Base-by-base conservation (phyloP, 2,797 vertebrate species). In the Okamejei kenojei region DNA sequence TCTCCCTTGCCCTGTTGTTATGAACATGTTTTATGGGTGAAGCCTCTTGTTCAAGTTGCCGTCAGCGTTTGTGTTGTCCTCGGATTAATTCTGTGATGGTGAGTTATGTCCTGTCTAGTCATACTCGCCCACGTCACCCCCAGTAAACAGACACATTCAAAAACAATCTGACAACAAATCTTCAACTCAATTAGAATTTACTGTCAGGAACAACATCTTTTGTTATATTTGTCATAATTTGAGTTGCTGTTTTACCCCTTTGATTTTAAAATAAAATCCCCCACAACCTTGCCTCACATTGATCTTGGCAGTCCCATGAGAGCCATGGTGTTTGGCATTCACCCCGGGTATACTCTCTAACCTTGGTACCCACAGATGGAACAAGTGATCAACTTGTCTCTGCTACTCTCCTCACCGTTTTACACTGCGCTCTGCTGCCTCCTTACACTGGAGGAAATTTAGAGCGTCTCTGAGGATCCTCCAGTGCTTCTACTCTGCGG, bases 91-190 rank as follows among this genome's bases (percentile, higher is more conserved):
- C n/a, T 35, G 23, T 45, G 54, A 45, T 54, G 29, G 45, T 82
- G 54, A 82, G 58, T 82, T 82, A 82, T 82, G 84, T n/a, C n/a
- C 84, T 35, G 7, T 32, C 84, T 88, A 61, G 84, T 88, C 61
- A 65, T 65, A 23, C 61, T n/a, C 13, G 58, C 63, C 26, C 58
- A 86, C 58, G 11, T 86, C 58, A n/a, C 26, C 58, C 45, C 84
- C 84, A 65, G 19, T n/a, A n/a, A 88, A 65, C 26, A 32, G 21
- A 32, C 58, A 1, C 15, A 38, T 63, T 32, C 45, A 45, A 45
- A 2, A 45, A 45, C 45, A 45, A 45, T 45, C 82, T 86, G n/a
- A 35, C n/a, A 78, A 35, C 4, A 32, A 35, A 63, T 63, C 82
- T 86, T 13, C n/a, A 86, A 63, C n/a, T 63, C 29, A 1, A 63